Conservation (phyloP, 2,888 invertebrate genomes). For the Hermaeophaga mercurialis region DNA sequence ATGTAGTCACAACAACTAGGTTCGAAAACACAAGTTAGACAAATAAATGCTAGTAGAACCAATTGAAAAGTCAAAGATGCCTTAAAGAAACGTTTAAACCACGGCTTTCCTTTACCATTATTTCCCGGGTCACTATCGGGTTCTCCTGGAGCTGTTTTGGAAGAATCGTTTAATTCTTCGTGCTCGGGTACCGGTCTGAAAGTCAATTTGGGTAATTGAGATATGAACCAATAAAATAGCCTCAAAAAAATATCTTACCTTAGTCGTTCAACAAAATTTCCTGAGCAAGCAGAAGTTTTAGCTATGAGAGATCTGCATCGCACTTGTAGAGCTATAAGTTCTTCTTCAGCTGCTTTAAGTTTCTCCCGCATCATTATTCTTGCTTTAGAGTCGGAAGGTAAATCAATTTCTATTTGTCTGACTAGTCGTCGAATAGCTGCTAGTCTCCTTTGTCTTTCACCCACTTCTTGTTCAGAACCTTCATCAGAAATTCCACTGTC, state of each 20-base stretch:
- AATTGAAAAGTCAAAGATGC: conserved; percentile 80
- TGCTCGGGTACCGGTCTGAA: conserved; percentile 46
- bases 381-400: conserved; percentile 71
- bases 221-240: background rate
- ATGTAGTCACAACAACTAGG: conserved; percentile 80
- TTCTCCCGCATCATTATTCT: conserved; percentile 70
- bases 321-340: conserved; percentile 71
- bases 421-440: conserved; percentile 71
- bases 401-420: conserved; percentile 68
- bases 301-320: conserved; percentile 71
- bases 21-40: conserved; percentile 75
- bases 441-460: conserved; percentile 70
- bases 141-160: conserved; percentile 48
- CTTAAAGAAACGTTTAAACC: conserved; percentile 74
- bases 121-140: conserved; percentile 65
- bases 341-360: conserved; percentile 73
- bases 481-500: conserved; percentile 83
- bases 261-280: conserved; percentile 33
- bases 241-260: too few species aligned
- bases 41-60: conserved; percentile 73
- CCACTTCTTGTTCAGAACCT: conserved; percentile 69
- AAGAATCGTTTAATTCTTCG: conserved; percentile 18
- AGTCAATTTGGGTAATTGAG: conserved; percentile 28
- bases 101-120: conserved; percentile 59
- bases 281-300: conserved; percentile 57